Percentiles rank a stretch among this genome's conserved stretches.
Evolutionary conservation across 2,113 vertebrate genomes (phyloP).

Genomic region (Emydocephalus ijimae): DNA sequence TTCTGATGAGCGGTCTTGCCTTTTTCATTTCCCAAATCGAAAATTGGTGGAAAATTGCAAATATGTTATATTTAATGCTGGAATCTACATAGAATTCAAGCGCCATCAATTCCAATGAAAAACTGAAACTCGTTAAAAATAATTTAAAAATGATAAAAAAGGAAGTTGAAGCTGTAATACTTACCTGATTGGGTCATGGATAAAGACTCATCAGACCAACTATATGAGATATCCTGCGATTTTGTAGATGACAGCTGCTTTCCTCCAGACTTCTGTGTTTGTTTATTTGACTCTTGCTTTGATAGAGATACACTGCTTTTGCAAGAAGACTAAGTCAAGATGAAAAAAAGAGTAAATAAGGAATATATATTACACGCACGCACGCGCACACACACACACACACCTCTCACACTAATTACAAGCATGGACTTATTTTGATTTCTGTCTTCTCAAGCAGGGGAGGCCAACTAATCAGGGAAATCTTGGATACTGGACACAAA

Average conservation of each 20-base stretch:
- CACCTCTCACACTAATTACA: not conserved
- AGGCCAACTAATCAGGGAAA: not conserved
- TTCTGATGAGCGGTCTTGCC: not conserved
- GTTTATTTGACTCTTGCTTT: conserved; percentile 75
- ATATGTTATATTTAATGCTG: not conserved
- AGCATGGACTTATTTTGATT: not conserved
- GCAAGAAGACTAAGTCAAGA: conserved; percentile 69
- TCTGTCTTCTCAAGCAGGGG: not conserved
- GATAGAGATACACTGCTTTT: conserved; percentile 73
- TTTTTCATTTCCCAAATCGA: not conserved
- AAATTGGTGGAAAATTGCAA: not conserved
- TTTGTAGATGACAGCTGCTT: conserved; percentile 67
- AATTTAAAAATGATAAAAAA: not conserved
- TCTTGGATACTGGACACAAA: not conserved
- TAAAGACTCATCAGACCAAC: conserved; percentile 77
- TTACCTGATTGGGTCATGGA: conserved; percentile 84
- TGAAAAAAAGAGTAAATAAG: conserved; percentile 38
- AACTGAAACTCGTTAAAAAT: not conserved
- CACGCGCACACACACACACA: not conserved
- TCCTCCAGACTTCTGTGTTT: conserved; percentile 61
- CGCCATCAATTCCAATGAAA: not conserved
- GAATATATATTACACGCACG: not conserved
- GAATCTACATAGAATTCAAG: not conserved
- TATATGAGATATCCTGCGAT: conserved; percentile 67
- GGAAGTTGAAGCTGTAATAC: conserved; percentile 29